phyloP scores from a whole-genome alignment of 1,140 invertebrate genomes.

The Hypothenemus hampei region DNA sequence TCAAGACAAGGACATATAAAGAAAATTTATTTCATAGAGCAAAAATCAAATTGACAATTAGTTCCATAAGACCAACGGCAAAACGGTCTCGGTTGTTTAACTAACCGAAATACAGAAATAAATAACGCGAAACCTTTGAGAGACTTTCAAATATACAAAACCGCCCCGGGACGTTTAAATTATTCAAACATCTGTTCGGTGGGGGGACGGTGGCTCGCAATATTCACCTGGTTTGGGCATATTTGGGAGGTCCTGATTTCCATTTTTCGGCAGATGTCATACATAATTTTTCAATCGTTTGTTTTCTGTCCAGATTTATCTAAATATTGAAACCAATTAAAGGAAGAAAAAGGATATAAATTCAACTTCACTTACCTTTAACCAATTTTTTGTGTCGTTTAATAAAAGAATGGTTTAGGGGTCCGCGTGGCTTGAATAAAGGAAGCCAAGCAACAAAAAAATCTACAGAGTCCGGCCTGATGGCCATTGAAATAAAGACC shows the following conservation, averaged over 20 bases:
- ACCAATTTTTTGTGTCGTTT: background rate
- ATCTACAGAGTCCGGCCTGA: background rate
- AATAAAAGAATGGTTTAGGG: background rate
- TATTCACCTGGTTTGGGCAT: slow-evolving; percentile 9
- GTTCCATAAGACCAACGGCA: background rate
- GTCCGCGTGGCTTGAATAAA: background rate
- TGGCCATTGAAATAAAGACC: background rate
- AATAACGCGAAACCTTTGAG: background rate
- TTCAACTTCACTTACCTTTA: background rate
- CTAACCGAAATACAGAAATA: background rate
- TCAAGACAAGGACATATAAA: too few species aligned
- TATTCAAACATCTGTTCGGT: slow-evolving; percentile 10
- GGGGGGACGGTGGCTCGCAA: too few species aligned
- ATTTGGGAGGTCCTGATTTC: too few species aligned
- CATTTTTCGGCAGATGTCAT: too few species aligned
- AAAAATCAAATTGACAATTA: too few species aligned
- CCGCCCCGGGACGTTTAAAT: slow-evolving; percentile 3
- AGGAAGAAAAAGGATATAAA: background rate
- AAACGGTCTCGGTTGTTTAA: background rate
- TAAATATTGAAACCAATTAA: too few species aligned
- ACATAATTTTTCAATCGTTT: too few species aligned
- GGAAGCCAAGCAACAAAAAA: background rate
- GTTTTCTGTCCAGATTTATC: too few species aligned
- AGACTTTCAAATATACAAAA: background rate
- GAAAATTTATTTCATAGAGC: too few species aligned